These are phyloP conservation scores for Anoura caudifer DNA, from an alignment of 2,113 vertebrate species.

Conservation along the genomic window DNA sequence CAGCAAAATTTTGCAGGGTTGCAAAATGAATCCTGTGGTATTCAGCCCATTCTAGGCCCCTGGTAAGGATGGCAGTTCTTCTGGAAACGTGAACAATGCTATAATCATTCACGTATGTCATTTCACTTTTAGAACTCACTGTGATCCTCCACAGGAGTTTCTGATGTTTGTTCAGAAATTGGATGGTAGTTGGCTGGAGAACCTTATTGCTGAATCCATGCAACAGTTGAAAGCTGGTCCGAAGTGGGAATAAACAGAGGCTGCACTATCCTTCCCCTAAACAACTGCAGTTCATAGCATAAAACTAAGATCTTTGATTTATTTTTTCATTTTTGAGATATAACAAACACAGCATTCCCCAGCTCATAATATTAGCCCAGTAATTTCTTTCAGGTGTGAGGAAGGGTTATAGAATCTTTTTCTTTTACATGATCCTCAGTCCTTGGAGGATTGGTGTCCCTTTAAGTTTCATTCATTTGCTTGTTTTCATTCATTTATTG, in stretches of 20 bases:
- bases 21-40: neutral
- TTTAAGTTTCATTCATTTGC: neutral
- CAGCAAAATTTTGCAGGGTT: neutral
- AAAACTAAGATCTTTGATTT: neutral
- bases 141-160: neutral
- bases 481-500: neutral
- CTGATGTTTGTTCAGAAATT: neutral
- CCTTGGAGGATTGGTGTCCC: neutral
- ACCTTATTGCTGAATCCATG: neutral
- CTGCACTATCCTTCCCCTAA: neutral
- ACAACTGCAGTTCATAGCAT: neutral
- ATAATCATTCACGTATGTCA: neutral
- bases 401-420: neutral
- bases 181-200: neutral
- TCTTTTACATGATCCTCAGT: neutral
- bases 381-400: neutral
- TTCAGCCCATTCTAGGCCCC: neutral
- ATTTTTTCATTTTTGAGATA: neutral
- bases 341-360: neutral
- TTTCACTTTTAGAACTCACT: neutral
- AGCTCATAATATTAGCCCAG: neutral
- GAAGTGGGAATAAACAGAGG: neutral
- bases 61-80: neutral
- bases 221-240: neutral
- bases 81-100: neutral